A percentile compares a stretch with the other conserved stretches of the same genome.
Evolutionary conservation across 2,888 invertebrate genomes (phyloP).

Genomic region (Eumacrocentrus americanus): DNA sequence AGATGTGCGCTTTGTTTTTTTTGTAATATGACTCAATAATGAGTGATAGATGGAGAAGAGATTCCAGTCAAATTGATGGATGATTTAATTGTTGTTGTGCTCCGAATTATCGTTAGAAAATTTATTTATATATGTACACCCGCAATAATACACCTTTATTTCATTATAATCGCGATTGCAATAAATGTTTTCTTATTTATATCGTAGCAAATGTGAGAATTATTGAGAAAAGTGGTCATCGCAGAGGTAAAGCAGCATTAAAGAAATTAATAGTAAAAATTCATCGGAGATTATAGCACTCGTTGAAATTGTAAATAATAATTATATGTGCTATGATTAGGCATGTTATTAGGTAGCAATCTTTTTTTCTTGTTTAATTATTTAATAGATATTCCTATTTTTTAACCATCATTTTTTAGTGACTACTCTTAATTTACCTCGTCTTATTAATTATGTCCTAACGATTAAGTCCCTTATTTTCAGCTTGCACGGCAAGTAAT

Average conservation of each 20-base stretch:
- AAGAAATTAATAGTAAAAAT: background rate
- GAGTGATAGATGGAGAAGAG: background rate
- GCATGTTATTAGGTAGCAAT: background rate
- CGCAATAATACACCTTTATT: background rate
- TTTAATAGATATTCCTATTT: slow-evolving; percentile 29
- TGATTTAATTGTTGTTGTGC: background rate
- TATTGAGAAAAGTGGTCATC: background rate
- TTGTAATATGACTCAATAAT: slow-evolving; percentile 9
- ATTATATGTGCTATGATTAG: background rate
- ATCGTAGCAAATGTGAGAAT: background rate
- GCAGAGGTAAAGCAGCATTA: background rate
- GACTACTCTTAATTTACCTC: slow-evolving; percentile 12
- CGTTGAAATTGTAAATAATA: background rate
- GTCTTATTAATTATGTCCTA: slow-evolving; percentile 5
- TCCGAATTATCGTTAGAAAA: background rate
- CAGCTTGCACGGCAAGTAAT: slow-evolving; percentile 52
- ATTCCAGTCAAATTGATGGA: background rate
- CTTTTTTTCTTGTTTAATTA: no score
- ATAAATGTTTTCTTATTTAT: background rate
- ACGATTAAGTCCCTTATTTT: slow-evolving; percentile 33
- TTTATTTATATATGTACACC: background rate
- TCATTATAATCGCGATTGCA: no score
- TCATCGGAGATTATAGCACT: background rate
- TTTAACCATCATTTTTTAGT: slow-evolving; percentile 22
- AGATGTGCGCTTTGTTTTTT: slow-evolving; percentile 10